Base-by-base conservation (phyloP, 2,888 invertebrate genomes). In the Rhyacophila evoluta region DNA sequence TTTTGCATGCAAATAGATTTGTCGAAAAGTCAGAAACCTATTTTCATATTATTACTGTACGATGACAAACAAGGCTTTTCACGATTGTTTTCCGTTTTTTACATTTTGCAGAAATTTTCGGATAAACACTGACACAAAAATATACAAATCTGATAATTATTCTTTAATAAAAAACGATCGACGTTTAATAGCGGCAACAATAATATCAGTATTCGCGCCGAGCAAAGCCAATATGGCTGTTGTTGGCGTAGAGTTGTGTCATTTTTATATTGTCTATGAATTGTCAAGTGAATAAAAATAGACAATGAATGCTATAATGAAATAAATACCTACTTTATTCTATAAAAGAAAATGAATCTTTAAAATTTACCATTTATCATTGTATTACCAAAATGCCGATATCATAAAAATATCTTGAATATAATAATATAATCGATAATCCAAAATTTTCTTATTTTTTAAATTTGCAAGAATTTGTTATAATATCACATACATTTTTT, bases 161-260 rank as follows among this genome's bases (percentile, higher is more conserved):
- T 19, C 1, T 55, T 55, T 8, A 19, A 55, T 5, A 27, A 33
- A 69, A 27, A 69, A 27, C 19, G 12, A 69, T 27, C n/a, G 38
- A 68, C 37, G 75, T 68, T 55, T 72, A 15, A n/a, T 55, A 72
- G 68, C 39, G 38, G 79, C 68, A 74, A 79, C 79, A 79, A 79
- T 79, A 79, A 79, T 76, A 79, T 69, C 67, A 71, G 72, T 37
- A 71, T 79, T 79, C 79, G 79, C 79, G 79, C 79, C 79, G 79
- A 79, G 76, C 37, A 77, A 79, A 77, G 70, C 72, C 55, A 79
- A 79, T 39, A 77, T 77, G 77, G 79, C 77, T 71, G 77, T 55
- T 55, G 19, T 55, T 8, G 25, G 77, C 79, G 74, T 72, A 72
- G 74, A 69, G 77, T 79, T 79, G 77, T 77, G 77, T 77, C 77